phyloP scores from a whole-genome alignment of 2,888 invertebrate genomes.

The Cephus pulcher region DNA sequence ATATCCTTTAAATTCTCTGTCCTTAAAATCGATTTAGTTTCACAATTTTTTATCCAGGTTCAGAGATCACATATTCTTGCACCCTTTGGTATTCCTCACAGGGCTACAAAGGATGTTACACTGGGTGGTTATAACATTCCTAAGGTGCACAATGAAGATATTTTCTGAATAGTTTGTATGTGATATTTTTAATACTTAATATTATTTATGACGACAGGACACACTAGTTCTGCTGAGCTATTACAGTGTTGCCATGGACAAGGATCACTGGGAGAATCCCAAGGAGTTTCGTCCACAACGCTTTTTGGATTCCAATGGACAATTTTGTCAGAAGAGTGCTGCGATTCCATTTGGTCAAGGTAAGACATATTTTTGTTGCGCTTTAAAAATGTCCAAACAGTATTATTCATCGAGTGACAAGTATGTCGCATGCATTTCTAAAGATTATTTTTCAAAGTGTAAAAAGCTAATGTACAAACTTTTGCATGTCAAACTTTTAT shows the following conservation, averaged over 20 bases:
- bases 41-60: slow-evolving; percentile 68
- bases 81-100: slow-evolving; percentile 71
- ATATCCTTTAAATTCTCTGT: not conserved
- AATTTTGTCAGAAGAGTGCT: slow-evolving; percentile 69
- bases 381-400: not conserved
- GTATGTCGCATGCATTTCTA: not conserved
- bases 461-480: not conserved
- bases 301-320: slow-evolving; percentile 72
- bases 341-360: slow-evolving; percentile 77
- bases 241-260: slow-evolving; percentile 74
- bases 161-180: slow-evolving; percentile 25
- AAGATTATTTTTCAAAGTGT: not conserved
- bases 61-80: slow-evolving; percentile 69
- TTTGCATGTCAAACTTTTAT: not conserved
- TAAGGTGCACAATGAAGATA: slow-evolving; percentile 54
- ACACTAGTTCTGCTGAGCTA: slow-evolving; percentile 73
- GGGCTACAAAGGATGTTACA: slow-evolving; percentile 63
- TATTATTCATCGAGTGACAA: not conserved
- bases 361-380: slow-evolving; percentile 50
- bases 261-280: slow-evolving; percentile 72
- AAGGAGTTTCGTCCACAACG: slow-evolving; percentile 74
- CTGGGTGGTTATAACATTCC: slow-evolving; percentile 69
- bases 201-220: slow-evolving; percentile 61
- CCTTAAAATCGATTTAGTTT: not conserved
- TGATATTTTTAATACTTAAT: slow-evolving; percentile 9